These are phyloP conservation scores for Danionella cerebrum DNA, from an alignment of 2,113 vertebrate genomes.

Conservation along the genomic window DNA sequence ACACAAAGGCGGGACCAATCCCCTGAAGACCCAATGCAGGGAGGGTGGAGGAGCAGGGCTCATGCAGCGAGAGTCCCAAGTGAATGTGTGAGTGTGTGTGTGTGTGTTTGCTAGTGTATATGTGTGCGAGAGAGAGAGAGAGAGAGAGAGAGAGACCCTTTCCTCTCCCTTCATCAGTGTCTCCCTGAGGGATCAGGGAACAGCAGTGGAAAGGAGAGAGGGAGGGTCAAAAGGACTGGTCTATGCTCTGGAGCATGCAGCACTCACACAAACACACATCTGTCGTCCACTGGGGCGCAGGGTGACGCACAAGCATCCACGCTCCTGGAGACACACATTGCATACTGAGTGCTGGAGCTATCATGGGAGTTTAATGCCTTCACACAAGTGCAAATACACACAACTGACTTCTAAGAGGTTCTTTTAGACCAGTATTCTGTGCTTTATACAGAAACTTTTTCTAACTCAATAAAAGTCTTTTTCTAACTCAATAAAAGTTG, in stretches of 20 bases:
- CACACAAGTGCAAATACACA: slow-evolving; percentile 29
- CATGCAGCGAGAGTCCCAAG: slow-evolving; percentile 18
- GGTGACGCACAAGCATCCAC: slow-evolving; percentile 57
- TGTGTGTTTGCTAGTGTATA: too few relatives aligned
- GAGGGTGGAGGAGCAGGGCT: slow-evolving; percentile 42
- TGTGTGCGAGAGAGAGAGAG: too few relatives aligned
- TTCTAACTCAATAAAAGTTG: too few relatives aligned
- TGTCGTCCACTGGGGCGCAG: slow-evolving; percentile 60
- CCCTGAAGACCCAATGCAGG: slow-evolving; percentile 41
- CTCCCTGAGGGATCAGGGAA: slow-evolving; percentile 20
- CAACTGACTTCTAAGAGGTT: slow-evolving; percentile 13
- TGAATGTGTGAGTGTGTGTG: slow-evolving; percentile 20
- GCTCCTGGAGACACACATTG: slow-evolving; percentile 50
- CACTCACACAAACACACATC: slow-evolving; percentile 42
- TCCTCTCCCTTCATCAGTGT: slow-evolving; percentile 11
- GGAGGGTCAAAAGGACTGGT: slow-evolving; percentile 14
- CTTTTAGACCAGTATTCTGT: slow-evolving; percentile 5
- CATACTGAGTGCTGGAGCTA: slow-evolving; percentile 51
- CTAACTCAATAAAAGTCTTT: too few relatives aligned
- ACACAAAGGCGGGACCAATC: slow-evolving; percentile 62
- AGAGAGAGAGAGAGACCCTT: too few relatives aligned
- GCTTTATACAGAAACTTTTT: too few relatives aligned
- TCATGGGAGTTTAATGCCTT: slow-evolving; percentile 50
- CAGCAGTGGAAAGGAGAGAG: slow-evolving; percentile 16
- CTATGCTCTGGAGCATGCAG: slow-evolving; percentile 3